Evolutionary conservation across 2,113 vertebrate species (phyloP).

Genomic region (Acrocephalus kingi): DNA sequence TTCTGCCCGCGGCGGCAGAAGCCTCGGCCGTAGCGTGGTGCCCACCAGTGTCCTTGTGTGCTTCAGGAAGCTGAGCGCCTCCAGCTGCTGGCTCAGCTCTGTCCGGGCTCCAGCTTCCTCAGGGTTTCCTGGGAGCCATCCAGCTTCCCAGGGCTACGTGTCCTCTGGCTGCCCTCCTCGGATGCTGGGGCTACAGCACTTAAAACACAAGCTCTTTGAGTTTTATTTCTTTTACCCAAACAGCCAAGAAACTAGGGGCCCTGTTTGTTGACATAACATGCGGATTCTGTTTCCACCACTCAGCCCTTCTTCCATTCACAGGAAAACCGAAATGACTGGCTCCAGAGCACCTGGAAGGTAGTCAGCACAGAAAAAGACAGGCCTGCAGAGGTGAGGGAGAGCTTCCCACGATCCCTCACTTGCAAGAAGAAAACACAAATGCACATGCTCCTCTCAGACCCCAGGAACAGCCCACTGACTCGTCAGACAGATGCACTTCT

Average conservation of each 20-base stretch:
- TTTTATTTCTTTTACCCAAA: neutral
- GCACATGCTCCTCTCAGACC: neutral
- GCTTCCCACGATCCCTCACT: neutral
- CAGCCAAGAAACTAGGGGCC: neutral
- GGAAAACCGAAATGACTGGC: neutral
- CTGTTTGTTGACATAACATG: neutral
- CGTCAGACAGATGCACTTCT: neutral
- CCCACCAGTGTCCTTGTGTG: neutral
- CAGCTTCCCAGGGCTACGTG: neutral
- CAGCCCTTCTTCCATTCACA: neutral
- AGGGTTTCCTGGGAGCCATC: neutral
- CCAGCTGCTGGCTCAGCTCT: neutral
- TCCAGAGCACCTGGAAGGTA: neutral
- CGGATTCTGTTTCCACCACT: neutral
- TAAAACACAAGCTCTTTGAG: neutral
- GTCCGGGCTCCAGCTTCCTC: neutral
- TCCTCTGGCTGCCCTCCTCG: constrained; percentile 13
- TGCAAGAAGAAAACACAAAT: neutral
- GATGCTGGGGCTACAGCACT: neutral
- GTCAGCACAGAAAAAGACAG: neutral
- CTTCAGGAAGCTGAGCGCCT: neutral
- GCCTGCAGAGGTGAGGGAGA: neutral
- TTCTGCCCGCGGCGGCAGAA: neutral
- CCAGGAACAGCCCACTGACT: neutral
- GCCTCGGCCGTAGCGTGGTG: accelerated